A percentile compares a stretch with the other conserved stretches of the same genome.
Conservation (phyloP, 2,797 vertebrate species). For the Amazona finschi region DNA sequence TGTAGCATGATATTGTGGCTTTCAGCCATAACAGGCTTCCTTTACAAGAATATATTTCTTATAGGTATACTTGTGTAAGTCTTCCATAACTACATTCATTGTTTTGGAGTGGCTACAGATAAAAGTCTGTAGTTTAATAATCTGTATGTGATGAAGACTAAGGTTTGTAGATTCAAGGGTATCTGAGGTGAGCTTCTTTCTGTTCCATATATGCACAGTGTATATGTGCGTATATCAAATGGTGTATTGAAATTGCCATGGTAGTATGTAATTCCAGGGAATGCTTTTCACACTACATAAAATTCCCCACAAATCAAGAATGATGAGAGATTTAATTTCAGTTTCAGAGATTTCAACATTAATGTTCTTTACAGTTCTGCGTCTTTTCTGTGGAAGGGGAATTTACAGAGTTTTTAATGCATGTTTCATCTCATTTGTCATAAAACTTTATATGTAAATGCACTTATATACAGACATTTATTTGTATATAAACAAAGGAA, state of each 20-base stretch:
- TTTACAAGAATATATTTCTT: neutral
- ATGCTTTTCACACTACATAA: neutral
- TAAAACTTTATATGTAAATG: neutral
- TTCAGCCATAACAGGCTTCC: neutral
- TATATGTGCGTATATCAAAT: neutral
- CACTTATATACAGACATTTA: fast-evolving
- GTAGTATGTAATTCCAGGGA: neutral
- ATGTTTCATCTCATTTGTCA: neutral
- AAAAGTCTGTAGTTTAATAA: neutral
- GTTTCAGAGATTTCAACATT: neutral
- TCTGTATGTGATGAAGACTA: neutral
- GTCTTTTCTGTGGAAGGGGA: neutral
- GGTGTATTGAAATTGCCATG: neutral
- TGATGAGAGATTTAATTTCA: neutral
- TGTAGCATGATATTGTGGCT: neutral
- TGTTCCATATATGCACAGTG: neutral
- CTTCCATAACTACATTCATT: neutral
- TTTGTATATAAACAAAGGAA: neutral
- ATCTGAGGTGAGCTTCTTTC: neutral
- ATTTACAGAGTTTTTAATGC: neutral
- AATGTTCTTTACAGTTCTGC: neutral
- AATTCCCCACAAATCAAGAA: neutral
- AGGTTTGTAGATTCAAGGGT: neutral
- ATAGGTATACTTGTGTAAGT: neutral
- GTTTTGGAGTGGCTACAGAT: neutral